Evolutionary conservation across 2,888 invertebrate genomes (phyloP).

Genomic region (Oasisia sp.): DNA sequence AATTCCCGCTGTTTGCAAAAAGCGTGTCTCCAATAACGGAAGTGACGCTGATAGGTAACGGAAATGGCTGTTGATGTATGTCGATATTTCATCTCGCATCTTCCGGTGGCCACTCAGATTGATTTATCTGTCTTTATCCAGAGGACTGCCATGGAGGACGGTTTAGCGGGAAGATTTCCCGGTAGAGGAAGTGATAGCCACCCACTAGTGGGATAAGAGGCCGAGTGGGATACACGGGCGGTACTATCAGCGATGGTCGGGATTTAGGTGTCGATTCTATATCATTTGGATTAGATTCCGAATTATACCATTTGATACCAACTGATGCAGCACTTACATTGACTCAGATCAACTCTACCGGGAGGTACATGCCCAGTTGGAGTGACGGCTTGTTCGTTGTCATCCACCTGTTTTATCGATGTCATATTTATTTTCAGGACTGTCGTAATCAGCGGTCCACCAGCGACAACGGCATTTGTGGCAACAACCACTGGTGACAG

Average conservation of each 20-base stretch:
- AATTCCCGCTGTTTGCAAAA: not conserved
- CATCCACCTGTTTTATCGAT: not conserved
- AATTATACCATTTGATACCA: not conserved
- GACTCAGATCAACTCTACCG: not conserved
- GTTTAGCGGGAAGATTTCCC: not conserved
- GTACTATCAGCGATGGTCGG: not conserved
- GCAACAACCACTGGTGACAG: no score
- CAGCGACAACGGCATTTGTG: not conserved
- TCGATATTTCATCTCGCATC: slow-evolving; percentile 17
- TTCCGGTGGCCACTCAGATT: not conserved
- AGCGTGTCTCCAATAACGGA: not conserved
- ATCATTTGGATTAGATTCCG: not conserved
- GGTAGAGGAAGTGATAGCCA: not conserved
- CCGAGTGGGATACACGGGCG: not conserved
- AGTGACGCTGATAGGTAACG: not conserved
- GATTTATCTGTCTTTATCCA: not conserved
- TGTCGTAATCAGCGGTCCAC: not conserved
- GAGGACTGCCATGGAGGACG: not conserved
- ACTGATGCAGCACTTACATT: not conserved
- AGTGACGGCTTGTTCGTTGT: not conserved
- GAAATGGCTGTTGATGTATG: not conserved
- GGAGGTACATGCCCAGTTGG: not conserved
- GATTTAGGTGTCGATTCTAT: not conserved
- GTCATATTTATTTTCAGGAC: not conserved
- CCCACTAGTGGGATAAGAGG: not conserved